These are phyloP conservation scores for Sylvilagus floridanus DNA, from an alignment of 2,797 vertebrate species.

Conservation along the genomic window DNA sequence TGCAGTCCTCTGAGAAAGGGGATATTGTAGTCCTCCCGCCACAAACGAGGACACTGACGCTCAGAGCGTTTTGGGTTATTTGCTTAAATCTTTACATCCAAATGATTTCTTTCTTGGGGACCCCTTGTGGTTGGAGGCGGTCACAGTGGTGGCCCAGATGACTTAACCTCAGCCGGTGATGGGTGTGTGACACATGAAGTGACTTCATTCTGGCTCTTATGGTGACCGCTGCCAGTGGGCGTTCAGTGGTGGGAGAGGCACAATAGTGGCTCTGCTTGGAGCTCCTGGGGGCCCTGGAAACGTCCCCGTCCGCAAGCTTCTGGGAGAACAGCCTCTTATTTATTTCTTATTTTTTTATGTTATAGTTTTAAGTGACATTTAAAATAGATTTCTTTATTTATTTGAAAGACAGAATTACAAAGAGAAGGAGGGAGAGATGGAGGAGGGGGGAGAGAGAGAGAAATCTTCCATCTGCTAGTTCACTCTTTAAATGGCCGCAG, in stretches of 20 bases:
- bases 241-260: neutral
- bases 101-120: slow-evolving; percentile 27
- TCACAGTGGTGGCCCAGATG: neutral
- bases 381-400: too few relatives aligned
- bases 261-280: neutral
- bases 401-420: too few relatives aligned
- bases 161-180: neutral
- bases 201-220: neutral
- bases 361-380: too few relatives aligned
- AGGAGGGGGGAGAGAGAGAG: too few relatives aligned
- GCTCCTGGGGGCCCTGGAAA: neutral
- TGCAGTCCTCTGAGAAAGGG: neutral
- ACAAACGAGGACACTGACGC: neutral
- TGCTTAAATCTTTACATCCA: slow-evolving; percentile 30
- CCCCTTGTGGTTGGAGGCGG: neutral
- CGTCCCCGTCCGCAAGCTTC: neutral
- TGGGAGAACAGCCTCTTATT: neutral
- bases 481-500: too few relatives aligned
- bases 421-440: too few relatives aligned
- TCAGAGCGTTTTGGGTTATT: slow-evolving; percentile 26
- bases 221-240: neutral
- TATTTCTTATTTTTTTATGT: neutral
- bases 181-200: neutral
- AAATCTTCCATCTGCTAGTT: too few relatives aligned
- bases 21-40: neutral